These are phyloP conservation scores for Rhinatrema bivittatum DNA, from an alignment of 2,797 vertebrate species.

Conservation along the genomic window DNA sequence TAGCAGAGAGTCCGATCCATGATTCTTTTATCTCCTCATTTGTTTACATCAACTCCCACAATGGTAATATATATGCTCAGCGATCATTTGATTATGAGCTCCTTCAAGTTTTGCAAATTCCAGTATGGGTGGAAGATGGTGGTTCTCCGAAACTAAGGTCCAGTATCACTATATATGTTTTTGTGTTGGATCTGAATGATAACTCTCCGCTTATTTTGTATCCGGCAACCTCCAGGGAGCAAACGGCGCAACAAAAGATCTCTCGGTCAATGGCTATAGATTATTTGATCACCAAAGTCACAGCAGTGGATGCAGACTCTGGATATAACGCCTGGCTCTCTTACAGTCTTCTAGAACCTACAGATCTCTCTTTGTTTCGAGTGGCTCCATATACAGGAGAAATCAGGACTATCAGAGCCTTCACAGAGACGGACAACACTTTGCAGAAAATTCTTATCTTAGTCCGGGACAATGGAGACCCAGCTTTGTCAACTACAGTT, in stretches of 20 bases:
- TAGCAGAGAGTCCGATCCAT: constrained; percentile 64
- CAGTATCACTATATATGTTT: constrained; percentile 81
- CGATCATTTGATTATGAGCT: constrained; percentile 84
- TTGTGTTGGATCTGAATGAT: constrained; percentile 87
- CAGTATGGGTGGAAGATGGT: constrained; percentile 75
- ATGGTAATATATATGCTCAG: constrained; percentile 79
- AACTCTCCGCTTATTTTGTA: constrained; percentile 77
- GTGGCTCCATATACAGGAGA: constrained; percentile 77
- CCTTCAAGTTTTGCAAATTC: constrained; percentile 75
- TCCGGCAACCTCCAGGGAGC: constrained; percentile 57
- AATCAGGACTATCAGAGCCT: constrained; percentile 69
- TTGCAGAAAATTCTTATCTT: constrained; percentile 71
- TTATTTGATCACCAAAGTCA: constrained; percentile 82
- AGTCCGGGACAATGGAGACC: constrained; percentile 79
- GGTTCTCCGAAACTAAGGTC: constrained; percentile 65
- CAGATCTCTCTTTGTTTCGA: constrained; percentile 74
- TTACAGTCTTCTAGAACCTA: constrained; percentile 74
- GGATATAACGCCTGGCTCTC: constrained; percentile 92
- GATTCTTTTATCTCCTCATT: constrained; percentile 74
- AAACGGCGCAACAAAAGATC: constrained; percentile 60
- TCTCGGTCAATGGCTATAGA: constrained; percentile 68
- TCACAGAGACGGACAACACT: constrained; percentile 66
- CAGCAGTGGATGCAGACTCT: constrained; percentile 82
- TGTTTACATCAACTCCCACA: constrained; percentile 84
- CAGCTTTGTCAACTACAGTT: constrained; percentile 68